A percentile compares a stretch with the other conserved stretches of the same genome.
Conservation (phyloP, 1,140 invertebrate species). For the Papilio polytes region DNA sequence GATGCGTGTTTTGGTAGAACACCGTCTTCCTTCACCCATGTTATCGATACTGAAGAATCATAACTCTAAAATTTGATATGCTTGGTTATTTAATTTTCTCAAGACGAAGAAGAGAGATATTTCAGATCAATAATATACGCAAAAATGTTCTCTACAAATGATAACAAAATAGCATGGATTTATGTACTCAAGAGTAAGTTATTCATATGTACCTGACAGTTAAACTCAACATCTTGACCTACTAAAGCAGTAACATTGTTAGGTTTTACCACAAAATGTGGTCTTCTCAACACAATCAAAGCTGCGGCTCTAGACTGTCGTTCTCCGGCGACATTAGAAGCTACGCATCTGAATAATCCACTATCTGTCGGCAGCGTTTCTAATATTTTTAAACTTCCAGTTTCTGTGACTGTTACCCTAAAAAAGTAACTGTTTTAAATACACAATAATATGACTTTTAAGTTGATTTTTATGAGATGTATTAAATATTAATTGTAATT, state of each 20-base stretch:
- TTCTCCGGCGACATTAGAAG: constrained; percentile 93
- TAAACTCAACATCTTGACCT: constrained; percentile 81
- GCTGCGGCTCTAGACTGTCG: constrained; percentile 90
- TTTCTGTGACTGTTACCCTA: constrained; percentile 86
- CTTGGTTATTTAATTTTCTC: neutral
- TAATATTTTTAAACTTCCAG: constrained; percentile 93
- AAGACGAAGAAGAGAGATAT: neutral
- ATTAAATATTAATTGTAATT: neutral
- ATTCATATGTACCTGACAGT: constrained; percentile 74
- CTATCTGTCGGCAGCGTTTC: constrained; percentile 92
- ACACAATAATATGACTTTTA: neutral
- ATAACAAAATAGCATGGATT: too few relatives aligned
- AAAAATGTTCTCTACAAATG: too few relatives aligned
- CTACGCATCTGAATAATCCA: constrained; percentile 94
- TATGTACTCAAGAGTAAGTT: neutral
- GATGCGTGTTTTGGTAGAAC: constrained; percentile 88
- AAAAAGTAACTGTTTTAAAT: constrained; percentile 49
- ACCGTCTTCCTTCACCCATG: constrained; percentile 78
- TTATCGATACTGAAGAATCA: constrained; percentile 76
- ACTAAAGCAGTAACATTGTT: constrained; percentile 76
- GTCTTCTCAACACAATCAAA: constrained; percentile 88
- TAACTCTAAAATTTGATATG: constrained; percentile 70
- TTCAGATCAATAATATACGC: too few relatives aligned
- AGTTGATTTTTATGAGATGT: too few relatives aligned
- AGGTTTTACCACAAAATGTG: constrained; percentile 81